Conservation (phyloP, 1,140 invertebrate genomes). For the Megathymus violae region DNA sequence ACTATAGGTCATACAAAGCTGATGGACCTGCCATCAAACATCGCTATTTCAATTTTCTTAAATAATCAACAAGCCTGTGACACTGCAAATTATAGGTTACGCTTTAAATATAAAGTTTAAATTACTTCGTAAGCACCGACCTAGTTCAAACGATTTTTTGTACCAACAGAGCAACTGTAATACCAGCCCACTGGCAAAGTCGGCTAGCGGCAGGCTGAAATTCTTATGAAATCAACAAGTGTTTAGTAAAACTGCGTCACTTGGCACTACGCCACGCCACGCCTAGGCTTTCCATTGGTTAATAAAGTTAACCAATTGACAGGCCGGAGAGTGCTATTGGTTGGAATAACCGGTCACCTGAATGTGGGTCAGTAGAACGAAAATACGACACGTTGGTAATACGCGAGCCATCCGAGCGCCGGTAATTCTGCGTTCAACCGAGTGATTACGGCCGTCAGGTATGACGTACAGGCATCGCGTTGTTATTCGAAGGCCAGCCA, state of each 20-base stretch:
- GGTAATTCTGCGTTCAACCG: slow-evolving; percentile 3
- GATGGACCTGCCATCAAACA: too few species aligned
- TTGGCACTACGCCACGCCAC: slow-evolving; percentile 81
- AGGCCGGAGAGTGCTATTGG: slow-evolving; percentile 74
- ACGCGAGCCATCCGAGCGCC: slow-evolving; percentile 13
- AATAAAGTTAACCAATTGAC: slow-evolving; percentile 83
- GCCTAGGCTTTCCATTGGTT: slow-evolving; percentile 82
- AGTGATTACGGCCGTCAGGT: slow-evolving; percentile 18
- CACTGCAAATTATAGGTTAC: slow-evolving; percentile 10
- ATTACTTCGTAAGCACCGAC: slow-evolving; percentile 7
- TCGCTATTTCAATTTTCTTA: background rate
- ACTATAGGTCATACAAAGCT: too few species aligned
- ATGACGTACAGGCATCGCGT: background rate
- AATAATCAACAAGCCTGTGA: background rate
- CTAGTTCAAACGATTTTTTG: slow-evolving; percentile 19
- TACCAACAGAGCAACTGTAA: slow-evolving; percentile 1
- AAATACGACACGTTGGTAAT: slow-evolving; percentile 34
- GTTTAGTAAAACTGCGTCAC: slow-evolving; percentile 65
- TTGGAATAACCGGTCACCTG: slow-evolving; percentile 68
- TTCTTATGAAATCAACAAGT: slow-evolving; percentile 73
- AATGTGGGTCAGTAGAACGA: slow-evolving; percentile 67
- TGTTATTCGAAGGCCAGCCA: background rate
- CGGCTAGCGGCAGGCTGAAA: slow-evolving; percentile 44
- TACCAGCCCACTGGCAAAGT: slow-evolving; percentile 12
- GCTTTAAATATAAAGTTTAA: slow-evolving; percentile 19